Base-by-base conservation (phyloP, 2,113 vertebrate genomes). In the Eonycteris spelaea region DNA sequence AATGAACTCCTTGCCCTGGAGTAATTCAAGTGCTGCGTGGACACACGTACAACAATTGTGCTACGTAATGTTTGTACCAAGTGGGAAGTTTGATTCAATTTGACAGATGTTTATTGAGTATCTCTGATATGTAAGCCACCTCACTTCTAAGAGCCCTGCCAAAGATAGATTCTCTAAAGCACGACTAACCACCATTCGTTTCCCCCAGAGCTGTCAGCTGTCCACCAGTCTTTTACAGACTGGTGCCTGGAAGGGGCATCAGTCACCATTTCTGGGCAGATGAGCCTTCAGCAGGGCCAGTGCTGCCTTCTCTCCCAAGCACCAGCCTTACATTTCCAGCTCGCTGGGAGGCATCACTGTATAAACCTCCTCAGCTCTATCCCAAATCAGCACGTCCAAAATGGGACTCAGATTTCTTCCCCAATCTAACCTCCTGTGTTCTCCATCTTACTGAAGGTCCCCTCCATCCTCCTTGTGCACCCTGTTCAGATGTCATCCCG, bases 341-440 rank as follows among this genome's bases (percentile, higher is more conserved):
- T n/a, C 19, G n/a, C n/a, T 26, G 0, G 30, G 61, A 14, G 33
- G 24, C 57, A 7, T 51, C 7, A 0, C 70, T 21, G 14, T 4
- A 6, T 26, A 51, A n/a, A 33, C 65, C 30, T 68, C 71, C 35
- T 28, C 38, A 30, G 22, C 26, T 14, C 16, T 28, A 15, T 43
- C 38, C 70, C 68, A 57, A 0, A 40, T 83, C 75, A 70, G 0
- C 38, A 6, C 10, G 21, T 35, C 88, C 3, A 1, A 45, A 14
- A 9, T 30, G 19, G n/a, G 86, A 30, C 5, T 92, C 77, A 53
- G 2, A 19, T 53, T 26, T 71, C 77, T n/a, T 84, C 30, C 57
- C 24, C 13, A 21, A n/a, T 19, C 71, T 11, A 63, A 61, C 14
- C 19, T 18, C 67, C 48, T 28, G 5, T 40, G 63, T 67, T 59